A percentile compares a stretch with the other conserved stretches of the same genome.
These are phyloP conservation scores for Apis dorsata DNA, from an alignment of 1,140 invertebrate genomes.

Conservation along the genomic window DNA sequence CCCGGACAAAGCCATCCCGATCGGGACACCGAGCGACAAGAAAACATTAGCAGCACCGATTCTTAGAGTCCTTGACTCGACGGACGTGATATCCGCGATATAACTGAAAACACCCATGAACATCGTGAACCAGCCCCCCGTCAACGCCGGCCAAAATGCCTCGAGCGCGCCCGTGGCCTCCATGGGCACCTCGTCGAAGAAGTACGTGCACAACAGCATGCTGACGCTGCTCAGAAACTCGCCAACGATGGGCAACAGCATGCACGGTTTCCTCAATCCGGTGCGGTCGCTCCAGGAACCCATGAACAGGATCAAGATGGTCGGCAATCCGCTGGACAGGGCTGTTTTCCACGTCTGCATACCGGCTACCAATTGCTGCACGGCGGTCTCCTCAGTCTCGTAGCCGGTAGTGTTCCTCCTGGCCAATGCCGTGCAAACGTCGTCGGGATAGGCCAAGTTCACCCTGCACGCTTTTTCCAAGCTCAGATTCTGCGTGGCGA, in stretches of 20 bases:
- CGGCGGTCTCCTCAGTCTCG: slow-evolving; percentile 85
- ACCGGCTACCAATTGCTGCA: slow-evolving; percentile 87
- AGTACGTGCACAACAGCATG: slow-evolving; percentile 89
- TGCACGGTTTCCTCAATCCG: slow-evolving; percentile 90
- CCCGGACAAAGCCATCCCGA: slow-evolving; percentile 88
- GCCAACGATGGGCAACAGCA: slow-evolving; percentile 90
- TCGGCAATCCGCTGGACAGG: slow-evolving; percentile 87
- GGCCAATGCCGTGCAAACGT: slow-evolving; percentile 87
- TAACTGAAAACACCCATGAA: slow-evolving; percentile 95
- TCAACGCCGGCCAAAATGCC: slow-evolving; percentile 88
- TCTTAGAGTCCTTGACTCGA: slow-evolving; percentile 88
- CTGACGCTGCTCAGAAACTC: slow-evolving; percentile 89
- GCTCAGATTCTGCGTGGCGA: slow-evolving; percentile 90
- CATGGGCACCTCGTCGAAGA: slow-evolving; percentile 88
- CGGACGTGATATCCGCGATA: slow-evolving; percentile 90
- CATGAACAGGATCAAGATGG: slow-evolving; percentile 88
- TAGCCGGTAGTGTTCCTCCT: slow-evolving; percentile 86
- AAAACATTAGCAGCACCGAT: slow-evolving; percentile 92
- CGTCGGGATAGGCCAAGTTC: slow-evolving; percentile 85
- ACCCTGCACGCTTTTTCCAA: slow-evolving; percentile 92
- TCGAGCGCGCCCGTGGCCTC: slow-evolving; percentile 88
- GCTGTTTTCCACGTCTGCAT: slow-evolving; percentile 91
- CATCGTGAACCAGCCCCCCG: slow-evolving; percentile 93
- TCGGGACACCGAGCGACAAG: slow-evolving; percentile 88
- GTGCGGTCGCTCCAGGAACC: slow-evolving; percentile 88